Conservation (phyloP, 2,113 vertebrate species). For the Sturnira hondurensis region DNA sequence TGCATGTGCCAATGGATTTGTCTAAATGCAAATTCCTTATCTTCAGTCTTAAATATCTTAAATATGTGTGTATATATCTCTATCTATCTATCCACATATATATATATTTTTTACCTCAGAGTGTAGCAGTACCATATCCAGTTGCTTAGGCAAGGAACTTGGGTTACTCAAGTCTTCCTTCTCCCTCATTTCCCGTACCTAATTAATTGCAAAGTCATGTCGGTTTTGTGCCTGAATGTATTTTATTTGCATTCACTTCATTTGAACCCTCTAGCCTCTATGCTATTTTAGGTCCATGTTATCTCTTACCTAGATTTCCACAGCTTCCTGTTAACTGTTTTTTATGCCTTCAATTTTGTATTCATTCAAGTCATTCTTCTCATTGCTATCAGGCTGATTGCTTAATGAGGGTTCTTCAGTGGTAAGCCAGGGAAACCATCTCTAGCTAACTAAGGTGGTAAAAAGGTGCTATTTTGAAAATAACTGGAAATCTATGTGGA, state of each 20-base stretch:
- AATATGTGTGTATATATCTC: too few species aligned
- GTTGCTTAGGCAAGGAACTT: not conserved
- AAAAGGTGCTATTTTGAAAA: not conserved
- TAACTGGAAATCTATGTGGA: not conserved
- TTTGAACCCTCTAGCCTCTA: not conserved
- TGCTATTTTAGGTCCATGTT: not conserved
- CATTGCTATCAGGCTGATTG: not conserved
- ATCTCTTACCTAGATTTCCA: not conserved
- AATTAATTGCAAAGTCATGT: not conserved
- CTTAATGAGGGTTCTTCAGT: not conserved
- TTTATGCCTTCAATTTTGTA: not conserved
- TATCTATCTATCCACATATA: too few species aligned
- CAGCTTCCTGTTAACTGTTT: not conserved
- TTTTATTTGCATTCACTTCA: not conserved
- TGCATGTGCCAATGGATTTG: not conserved
- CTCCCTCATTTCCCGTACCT: not conserved
- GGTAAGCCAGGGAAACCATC: not conserved
- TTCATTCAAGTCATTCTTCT: not conserved
- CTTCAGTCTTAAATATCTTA: not conserved
- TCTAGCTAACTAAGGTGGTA: not conserved
- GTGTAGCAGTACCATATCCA: too few species aligned
- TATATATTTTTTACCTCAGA: not conserved
- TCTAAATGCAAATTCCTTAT: not conserved
- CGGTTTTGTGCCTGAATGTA: not conserved
- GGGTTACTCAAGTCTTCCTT: not conserved